phyloP scores from a whole-genome alignment of 2,888 invertebrate species.

The Megalurothrips usitatus region DNA sequence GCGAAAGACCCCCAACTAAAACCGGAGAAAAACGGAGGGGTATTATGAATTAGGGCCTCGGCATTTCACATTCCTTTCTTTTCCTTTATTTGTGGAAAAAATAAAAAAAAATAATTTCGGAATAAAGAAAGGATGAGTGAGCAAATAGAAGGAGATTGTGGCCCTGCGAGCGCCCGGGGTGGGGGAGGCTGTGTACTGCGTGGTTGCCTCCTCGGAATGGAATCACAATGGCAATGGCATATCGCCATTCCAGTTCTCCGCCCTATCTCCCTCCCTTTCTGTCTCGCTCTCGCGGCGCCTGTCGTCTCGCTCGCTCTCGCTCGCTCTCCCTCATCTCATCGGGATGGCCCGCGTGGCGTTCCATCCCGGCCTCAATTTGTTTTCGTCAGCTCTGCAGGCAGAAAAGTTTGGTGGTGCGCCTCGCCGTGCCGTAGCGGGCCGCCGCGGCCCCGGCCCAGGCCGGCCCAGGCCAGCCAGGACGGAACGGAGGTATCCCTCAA shows the following conservation, averaged over 20 bases:
- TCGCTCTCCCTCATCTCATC: background rate
- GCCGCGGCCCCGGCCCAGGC: background rate
- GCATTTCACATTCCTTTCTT: no score
- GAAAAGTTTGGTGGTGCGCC: constrained; percentile 5
- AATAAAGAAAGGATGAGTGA: no score
- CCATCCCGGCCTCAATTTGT: constrained; percentile 13
- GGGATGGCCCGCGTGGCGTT: background rate
- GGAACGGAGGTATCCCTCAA: constrained; percentile 5
- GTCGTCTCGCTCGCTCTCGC: no score
- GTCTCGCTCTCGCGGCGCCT: background rate
- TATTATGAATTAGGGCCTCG: no score
- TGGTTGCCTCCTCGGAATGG: background rate
- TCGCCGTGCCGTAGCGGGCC: background rate
- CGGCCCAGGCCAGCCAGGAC: no score
- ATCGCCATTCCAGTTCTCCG: background rate
- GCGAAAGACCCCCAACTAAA: no score
- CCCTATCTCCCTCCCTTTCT: background rate
- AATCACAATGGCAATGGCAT: background rate
- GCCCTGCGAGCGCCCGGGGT: no score
- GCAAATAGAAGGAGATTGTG: no score
- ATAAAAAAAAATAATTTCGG: no score
- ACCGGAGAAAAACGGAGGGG: no score
- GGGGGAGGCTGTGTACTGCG: background rate
- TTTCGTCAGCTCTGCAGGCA: constrained; percentile 24
- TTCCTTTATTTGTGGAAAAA: no score